Evolutionary conservation across 2,797 vertebrate genomes (phyloP), one percentile per base, ranked within the genome.

Genomic region (Bucorvus abyssinicus): DNA sequence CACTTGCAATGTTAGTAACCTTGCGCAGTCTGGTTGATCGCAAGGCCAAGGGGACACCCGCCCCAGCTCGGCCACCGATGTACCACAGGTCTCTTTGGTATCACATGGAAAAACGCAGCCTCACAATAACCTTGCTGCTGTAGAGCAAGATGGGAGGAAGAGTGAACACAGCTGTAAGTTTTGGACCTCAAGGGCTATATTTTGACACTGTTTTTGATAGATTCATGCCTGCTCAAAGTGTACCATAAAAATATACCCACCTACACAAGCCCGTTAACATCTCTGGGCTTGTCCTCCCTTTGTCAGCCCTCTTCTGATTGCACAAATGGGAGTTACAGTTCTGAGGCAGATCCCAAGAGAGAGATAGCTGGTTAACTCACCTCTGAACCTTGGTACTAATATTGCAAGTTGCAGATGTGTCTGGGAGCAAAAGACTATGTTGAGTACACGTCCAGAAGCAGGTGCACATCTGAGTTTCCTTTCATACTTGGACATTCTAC

Each of bases 21-120:
- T 63, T 49, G 9, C 0, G 0, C 53, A 40, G 26, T 27, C 60
- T 60, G 34, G 15, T 57, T 10, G 13, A 20, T 22, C 57, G 19
- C 5, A 5, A 15, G 8, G 21, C 42, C 30, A 42, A 44, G 8
- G 36, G 36, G 38, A 78, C 21, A 22, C 10, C 30, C 50, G 30
- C 40, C 42, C n/a, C 2, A 3, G 22, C 60, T 74, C 0, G 0
- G 49, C 20, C 56, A 55, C 24, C 0, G 0, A 22, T 42, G 16
- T 34, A 70, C n/a, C 79, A 38, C 19, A 23, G 49, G 5, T 38
- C 23, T 24, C 45, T 60, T 52, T 42, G 42, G 36, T 50, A 61
- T 24, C 42, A 27, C 2, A 0, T 2, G 3, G 29, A 23, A 81
- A 93, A 90, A 69, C 4, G 42, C 14, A 69, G 23, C 32, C 30